Conservation (phyloP, 2,797 vertebrate genomes). For the Caiman crocodilus region DNA sequence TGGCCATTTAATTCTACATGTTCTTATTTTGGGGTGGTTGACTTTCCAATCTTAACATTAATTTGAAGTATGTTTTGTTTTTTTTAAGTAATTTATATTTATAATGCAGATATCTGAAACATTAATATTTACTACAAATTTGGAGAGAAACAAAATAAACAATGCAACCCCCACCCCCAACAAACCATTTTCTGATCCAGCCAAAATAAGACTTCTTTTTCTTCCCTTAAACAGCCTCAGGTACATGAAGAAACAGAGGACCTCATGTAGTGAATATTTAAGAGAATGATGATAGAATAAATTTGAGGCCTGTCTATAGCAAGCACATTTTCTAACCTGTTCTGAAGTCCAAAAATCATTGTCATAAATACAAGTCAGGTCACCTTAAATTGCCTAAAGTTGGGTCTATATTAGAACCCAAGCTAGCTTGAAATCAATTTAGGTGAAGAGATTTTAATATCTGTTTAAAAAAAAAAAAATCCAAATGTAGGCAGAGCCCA, state of each 20-base stretch:
- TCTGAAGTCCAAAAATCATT: background rate
- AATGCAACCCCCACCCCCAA: too few relatives aligned
- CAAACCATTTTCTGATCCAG: too few relatives aligned
- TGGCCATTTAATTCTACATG: too few relatives aligned
- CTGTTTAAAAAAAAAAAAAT: background rate
- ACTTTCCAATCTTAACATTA: too few relatives aligned
- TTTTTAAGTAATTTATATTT: background rate
- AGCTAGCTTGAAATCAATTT: background rate
- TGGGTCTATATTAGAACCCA: background rate
- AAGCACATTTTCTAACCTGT: background rate
- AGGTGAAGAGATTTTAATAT: background rate
- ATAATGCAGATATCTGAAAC: background rate
- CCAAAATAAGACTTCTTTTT: too few relatives aligned
- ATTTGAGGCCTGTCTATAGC: background rate
- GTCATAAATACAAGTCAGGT: background rate
- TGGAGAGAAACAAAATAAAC: background rate
- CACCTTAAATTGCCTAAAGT: background rate
- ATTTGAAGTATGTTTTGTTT: accelerated
- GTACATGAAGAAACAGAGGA: background rate
- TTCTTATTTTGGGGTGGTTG: too few relatives aligned
- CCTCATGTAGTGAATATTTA: background rate
- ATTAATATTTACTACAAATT: background rate
- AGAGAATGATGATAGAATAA: background rate
- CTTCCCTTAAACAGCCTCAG: background rate
- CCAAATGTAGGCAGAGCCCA: background rate